Evolutionary conservation across 1,140 invertebrate genomes (phyloP).

Genomic region (Saxidomus purpurata): DNA sequence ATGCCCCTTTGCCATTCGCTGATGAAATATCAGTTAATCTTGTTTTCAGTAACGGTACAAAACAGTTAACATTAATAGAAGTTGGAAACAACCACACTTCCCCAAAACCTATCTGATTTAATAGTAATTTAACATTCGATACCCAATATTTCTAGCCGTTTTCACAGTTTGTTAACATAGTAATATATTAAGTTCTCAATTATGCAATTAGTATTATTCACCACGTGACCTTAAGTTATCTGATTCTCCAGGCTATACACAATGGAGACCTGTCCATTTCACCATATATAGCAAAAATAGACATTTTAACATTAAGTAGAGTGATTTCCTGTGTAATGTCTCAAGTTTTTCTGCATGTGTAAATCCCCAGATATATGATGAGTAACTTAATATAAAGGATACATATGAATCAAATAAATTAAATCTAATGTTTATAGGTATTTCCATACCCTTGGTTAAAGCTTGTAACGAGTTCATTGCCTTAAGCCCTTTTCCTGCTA

Average conservation of each 20-base stretch:
- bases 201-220: too few species aligned
- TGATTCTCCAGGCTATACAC: too few species aligned
- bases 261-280: too few species aligned
- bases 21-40: too few species aligned
- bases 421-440: neutral
- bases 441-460: neutral
- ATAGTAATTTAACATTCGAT: neutral
- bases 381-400: neutral
- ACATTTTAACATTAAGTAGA: neutral
- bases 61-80: too few species aligned
- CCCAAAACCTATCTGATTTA: too few species aligned
- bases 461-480: neutral
- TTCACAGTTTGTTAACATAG: neutral
- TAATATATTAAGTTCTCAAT: too few species aligned
- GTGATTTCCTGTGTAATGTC: neutral
- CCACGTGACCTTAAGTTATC: too few species aligned
- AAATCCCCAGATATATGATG: neutral
- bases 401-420: neutral
- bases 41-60: too few species aligned
- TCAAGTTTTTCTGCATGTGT: neutral
- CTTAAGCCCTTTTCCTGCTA: neutral
- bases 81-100: too few species aligned
- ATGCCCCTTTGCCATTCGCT: too few species aligned
- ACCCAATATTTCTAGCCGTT: neutral
- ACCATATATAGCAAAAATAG: neutral